Conservation (phyloP, 2,888 invertebrate genomes). For the Eupithecia subfuscata region DNA sequence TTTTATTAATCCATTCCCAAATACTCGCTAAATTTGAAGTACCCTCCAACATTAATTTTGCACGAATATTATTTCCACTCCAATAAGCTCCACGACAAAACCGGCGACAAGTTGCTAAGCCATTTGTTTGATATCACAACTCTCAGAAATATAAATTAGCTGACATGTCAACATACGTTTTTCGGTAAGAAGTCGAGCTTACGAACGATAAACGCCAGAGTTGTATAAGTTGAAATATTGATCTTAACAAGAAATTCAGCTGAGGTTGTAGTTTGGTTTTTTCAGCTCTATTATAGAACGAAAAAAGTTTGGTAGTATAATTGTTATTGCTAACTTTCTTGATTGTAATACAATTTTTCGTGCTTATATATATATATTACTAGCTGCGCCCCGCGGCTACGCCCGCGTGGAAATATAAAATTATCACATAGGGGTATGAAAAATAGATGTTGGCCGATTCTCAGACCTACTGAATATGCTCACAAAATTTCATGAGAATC, state of each 20-base stretch:
- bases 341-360: too few relatives aligned
- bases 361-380: too few relatives aligned
- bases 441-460: too few relatives aligned
- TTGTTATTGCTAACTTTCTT: too few relatives aligned
- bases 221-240: conserved; percentile 4
- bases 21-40: conserved; percentile 5
- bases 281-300: not conserved
- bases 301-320: not conserved
- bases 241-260: not conserved
- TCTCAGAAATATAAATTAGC: conserved; percentile 29
- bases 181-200: not conserved
- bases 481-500: too few relatives aligned
- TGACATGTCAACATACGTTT: conserved; percentile 25
- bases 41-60: conserved; percentile 1
- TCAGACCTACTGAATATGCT: too few relatives aligned
- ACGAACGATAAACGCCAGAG: conserved; percentile 1
- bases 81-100: conserved; percentile 18
- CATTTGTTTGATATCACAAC: conserved; percentile 29
- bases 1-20: not conserved
- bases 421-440: too few relatives aligned
- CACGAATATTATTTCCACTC: conserved; percentile 27
- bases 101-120: conserved; percentile 23
- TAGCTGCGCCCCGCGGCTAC: too few relatives aligned
- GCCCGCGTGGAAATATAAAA: too few relatives aligned
- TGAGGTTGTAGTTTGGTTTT: not conserved